Evolutionary conservation across 2,888 invertebrate genomes (phyloP).

Genomic region (Ganaspis brasiliensis): DNA sequence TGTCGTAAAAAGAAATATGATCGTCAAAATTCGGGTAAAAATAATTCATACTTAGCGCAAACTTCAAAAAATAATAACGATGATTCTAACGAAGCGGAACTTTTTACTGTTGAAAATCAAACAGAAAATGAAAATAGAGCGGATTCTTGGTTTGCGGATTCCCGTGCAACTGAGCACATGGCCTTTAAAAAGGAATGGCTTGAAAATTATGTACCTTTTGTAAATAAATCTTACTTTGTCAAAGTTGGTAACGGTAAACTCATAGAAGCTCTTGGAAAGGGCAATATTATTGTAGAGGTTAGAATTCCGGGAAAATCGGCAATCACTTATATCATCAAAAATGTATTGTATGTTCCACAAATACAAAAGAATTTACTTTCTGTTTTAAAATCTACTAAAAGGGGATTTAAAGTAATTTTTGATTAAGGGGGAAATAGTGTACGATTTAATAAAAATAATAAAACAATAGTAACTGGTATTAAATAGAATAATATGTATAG

Average conservation of each 20-base stretch:
- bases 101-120: conserved; percentile 14
- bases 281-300: conserved; percentile 41
- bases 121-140: background rate
- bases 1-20: conserved; percentile 41
- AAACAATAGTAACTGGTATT: conserved; percentile 41
- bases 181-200: conserved; percentile 46
- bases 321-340: conserved; percentile 23
- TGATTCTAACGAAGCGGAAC: conserved; percentile 12
- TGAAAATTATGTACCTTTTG: conserved; percentile 17
- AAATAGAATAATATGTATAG: conserved; percentile 49
- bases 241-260: conserved; percentile 44
- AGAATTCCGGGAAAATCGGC: background rate
- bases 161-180: conserved; percentile 54
- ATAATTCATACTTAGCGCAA: conserved; percentile 27
- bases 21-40: background rate
- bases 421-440: conserved; percentile 45
- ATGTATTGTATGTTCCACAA: conserved; percentile 51
- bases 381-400: conserved; percentile 8
- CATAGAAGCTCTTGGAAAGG: conserved; percentile 39
- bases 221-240: conserved; percentile 9
- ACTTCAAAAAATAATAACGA: background rate
- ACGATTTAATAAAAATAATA: conserved; percentile 30
- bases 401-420: conserved; percentile 48
- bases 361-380: conserved; percentile 46
- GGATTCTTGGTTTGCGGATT: conserved; percentile 48